phyloP scores from a whole-genome alignment of 2,888 invertebrate genomes.

The Hypolimnas misippus region DNA sequence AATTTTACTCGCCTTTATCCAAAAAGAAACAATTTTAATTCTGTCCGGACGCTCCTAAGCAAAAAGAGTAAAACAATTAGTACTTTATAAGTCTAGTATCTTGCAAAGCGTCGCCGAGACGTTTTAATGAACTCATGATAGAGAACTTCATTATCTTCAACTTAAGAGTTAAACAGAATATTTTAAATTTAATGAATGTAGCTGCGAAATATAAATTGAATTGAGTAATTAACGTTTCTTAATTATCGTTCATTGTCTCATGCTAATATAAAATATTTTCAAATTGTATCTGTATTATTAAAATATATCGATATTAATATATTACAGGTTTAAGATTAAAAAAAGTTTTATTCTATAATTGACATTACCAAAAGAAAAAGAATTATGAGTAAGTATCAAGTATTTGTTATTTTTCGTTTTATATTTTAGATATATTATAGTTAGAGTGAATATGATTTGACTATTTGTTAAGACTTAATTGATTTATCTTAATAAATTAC shows the following conservation, averaged over 20 bases:
- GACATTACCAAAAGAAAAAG: no score
- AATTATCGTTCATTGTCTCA: no score
- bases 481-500: neutral
- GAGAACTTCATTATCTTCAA: constrained; percentile 23
- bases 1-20: neutral
- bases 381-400: no score
- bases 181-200: constrained; percentile 14
- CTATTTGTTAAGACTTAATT: neutral
- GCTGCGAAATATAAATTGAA: constrained; percentile 5
- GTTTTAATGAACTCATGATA: constrained; percentile 26
- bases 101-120: constrained; percentile 8
- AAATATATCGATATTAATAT: no score
- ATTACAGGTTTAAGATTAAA: no score
- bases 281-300: no score
- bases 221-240: neutral
- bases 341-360: no score
- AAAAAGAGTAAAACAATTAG: constrained; percentile 16
- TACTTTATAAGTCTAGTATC: constrained; percentile 17
- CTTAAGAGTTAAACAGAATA: constrained; percentile 20
- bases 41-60: neutral
- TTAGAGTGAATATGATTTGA: no score
- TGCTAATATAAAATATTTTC: no score
- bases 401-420: no score
- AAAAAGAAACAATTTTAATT: neutral
- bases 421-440: no score